These are phyloP conservation scores for Bergia sp. DNA, from an alignment of 92 coral and sea anemone species.

Conservation along the genomic window DNA sequence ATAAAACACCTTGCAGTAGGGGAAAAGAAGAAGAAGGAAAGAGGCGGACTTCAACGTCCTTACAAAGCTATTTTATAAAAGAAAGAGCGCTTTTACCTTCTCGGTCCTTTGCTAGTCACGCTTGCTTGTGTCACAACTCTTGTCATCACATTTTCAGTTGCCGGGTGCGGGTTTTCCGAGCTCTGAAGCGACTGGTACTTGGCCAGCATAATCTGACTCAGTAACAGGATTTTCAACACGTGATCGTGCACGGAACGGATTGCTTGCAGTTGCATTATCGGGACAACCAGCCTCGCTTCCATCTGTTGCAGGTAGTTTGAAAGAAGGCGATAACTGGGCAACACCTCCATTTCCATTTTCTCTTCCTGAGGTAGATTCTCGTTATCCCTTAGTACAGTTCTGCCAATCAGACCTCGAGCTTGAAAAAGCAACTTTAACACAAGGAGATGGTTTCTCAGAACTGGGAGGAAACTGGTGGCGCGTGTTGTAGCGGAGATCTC, in stretches of 20 bases:
- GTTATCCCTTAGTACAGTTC: no score
- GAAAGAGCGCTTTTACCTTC: conserved; percentile 6
- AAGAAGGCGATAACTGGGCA: conserved; percentile 24
- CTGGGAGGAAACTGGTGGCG: conserved; percentile 8
- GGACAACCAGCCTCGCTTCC: conserved; percentile 14
- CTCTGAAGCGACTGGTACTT: background rate
- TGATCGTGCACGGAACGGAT: background rate
- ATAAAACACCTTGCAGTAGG: no score
- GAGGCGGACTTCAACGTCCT: no score
- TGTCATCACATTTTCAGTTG: background rate
- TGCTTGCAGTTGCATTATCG: conserved; percentile 3
- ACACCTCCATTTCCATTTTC: background rate
- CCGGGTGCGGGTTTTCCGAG: background rate
- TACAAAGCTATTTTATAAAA: no score
- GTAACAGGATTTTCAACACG: conserved; percentile 21
- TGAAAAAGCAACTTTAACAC: conserved; percentile 18
- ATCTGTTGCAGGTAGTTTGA: conserved; percentile 13
- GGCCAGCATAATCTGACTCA: conserved; percentile 7
- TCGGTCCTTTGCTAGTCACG: background rate
- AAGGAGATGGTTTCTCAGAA: conserved; percentile 25
- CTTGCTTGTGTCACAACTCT: conserved; percentile 16
- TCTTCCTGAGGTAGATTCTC: background rate
- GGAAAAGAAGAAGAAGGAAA: no score
- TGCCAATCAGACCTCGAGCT: background rate
- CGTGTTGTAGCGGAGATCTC: conserved; percentile 23